Conservation (phyloP, 2,888 invertebrate genomes). For the Zhengitettix transpicula region DNA sequence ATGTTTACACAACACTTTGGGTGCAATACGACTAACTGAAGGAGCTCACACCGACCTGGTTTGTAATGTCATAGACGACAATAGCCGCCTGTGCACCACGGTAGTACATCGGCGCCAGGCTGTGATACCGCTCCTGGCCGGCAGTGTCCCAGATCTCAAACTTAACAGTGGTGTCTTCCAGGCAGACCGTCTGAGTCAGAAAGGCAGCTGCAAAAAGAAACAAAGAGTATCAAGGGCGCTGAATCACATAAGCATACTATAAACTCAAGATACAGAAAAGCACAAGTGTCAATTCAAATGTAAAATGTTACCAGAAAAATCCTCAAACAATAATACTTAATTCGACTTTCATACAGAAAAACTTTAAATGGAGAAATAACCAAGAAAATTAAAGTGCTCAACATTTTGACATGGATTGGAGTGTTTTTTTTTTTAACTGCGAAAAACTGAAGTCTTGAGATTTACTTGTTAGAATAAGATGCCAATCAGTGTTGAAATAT, state of each 20-base stretch:
- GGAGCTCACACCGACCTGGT: constrained; percentile 48
- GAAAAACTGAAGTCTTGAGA: too few species aligned
- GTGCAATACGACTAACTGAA: too few species aligned
- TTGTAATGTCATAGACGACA: constrained; percentile 99
- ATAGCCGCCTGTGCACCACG: constrained; percentile 96
- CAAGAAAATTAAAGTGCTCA: too few species aligned
- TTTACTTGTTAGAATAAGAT: too few species aligned
- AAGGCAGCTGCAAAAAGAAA: constrained; percentile 66
- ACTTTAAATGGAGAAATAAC: background rate
- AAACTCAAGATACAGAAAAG: background rate
- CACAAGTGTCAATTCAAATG: background rate
- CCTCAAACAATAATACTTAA: background rate
- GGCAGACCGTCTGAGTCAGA: constrained; percentile 97
- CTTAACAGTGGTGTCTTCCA: constrained; percentile 97
- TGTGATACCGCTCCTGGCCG: constrained; percentile 98
- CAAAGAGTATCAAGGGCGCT: too few species aligned
- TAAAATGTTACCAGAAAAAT: background rate
- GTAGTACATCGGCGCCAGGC: constrained; percentile 99
- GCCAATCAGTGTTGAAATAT: too few species aligned
- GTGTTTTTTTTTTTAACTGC: too few species aligned
- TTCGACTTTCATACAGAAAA: background rate
- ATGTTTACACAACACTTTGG: background rate
- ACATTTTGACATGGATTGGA: too few species aligned
- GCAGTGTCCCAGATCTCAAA: constrained; percentile 99
- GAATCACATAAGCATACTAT: too few species aligned